Evolutionary conservation across 1,140 invertebrate species (phyloP), one percentile per base, ranked within the genome.

Genomic region (Lordiphosa mommai): DNA sequence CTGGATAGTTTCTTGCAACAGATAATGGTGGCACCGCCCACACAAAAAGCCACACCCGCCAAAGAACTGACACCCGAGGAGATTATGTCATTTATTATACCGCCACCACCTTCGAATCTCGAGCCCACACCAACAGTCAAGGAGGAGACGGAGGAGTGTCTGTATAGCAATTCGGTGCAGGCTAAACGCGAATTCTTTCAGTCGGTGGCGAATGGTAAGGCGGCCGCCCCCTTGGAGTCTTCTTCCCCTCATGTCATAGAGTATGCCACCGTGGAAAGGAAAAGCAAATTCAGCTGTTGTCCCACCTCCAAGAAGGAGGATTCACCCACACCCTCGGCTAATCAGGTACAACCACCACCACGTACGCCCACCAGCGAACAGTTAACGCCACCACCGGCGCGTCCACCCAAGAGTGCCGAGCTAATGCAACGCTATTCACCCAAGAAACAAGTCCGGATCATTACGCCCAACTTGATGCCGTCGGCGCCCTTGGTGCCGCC

Each of bases 1-100:
- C 90, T 97, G 58, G 96, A 97, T 86, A 92, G 93, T 44, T 95
- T 97, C 77, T 92, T 97, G 71, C 95, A 94, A 9, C 94, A 93
- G 68, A 93, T 96, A 20, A 94, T 94, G 13, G 92, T 97, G 41
- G 95, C 94, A 17, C 95, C 95, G 4, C 93, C 93, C 5, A 92
- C 92, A n/a, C 90, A 92, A 52, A 93, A 92, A 87, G 90, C 91
- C 0, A 92, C 91, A n/a, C 92, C 93, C 17, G 92, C 93, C 9
- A 92, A 94, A 61, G 93, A 93, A 80, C 84, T 94, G 6, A 94
- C 93, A 0, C 93, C 93, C 1, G 93, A 95, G 88, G 93, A 95
- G 89, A 94, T 95, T 34, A 93, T 94, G 89, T 93, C 93, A 0
- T 94, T 94, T 56, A 95, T 95, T 29, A 95, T 95, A 77, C 95